Evolutionary conservation across 1,140 invertebrate species (phyloP).

Genomic region (Euschistus heros): DNA sequence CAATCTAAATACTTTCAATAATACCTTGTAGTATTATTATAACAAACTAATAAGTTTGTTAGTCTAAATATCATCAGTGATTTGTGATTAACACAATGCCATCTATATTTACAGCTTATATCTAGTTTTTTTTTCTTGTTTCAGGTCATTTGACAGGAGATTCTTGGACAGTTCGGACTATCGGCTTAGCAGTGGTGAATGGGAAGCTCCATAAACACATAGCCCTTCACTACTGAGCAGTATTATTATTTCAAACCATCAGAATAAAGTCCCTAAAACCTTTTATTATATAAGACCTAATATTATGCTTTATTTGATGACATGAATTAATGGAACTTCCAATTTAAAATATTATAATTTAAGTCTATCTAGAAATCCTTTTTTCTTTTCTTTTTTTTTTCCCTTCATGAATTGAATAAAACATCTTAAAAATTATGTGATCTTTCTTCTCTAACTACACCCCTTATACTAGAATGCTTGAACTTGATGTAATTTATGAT

Average conservation of each 20-base stretch:
- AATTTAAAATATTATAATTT: too few species aligned
- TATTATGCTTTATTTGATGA: background rate
- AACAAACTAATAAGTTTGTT: too few species aligned
- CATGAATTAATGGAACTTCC: too few species aligned
- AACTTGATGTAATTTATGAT: background rate
- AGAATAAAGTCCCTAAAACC: background rate
- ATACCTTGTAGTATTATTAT: too few species aligned
- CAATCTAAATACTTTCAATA: too few species aligned
- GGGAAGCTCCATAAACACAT: conserved; percentile 18
- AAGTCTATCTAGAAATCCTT: too few species aligned
- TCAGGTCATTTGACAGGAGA: conserved; percentile 15
- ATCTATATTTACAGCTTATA: too few species aligned
- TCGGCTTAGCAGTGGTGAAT: conserved; percentile 19
- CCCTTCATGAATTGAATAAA: conserved; percentile 1
- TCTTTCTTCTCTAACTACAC: conserved; percentile 21
- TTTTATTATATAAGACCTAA: conserved; percentile 4
- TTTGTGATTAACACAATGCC: too few species aligned
- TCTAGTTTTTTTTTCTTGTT: conserved; percentile 1
- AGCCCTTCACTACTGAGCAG: background rate
- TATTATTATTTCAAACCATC: background rate
- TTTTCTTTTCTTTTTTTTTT: too few species aligned
- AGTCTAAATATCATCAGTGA: too few species aligned
- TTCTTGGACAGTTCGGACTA: conserved; percentile 17
- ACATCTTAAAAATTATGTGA: conserved; percentile 11
- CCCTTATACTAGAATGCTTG: conserved; percentile 6